These are phyloP conservation scores for Buphagus erythrorhynchus DNA, from an alignment of 2,797 vertebrate genomes.

Conservation along the genomic window DNA sequence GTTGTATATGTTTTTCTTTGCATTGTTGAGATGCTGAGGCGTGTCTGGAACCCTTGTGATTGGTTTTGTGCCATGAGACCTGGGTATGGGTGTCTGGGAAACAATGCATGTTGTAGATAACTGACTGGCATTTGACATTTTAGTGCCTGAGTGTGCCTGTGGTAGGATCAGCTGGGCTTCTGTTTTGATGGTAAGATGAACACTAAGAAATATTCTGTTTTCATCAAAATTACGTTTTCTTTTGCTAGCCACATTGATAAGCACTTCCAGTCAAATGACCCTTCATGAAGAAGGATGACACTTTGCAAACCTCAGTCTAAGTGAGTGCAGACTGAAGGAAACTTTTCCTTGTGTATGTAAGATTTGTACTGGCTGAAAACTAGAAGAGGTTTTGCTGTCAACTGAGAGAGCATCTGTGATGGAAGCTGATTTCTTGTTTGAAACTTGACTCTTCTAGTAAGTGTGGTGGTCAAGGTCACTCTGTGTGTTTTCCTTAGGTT, in stretches of 20 bases:
- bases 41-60: not conserved
- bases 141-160: not conserved
- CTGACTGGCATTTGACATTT: not conserved
- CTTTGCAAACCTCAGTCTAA: not conserved
- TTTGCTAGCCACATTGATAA: not conserved
- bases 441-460: not conserved
- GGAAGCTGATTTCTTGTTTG: not conserved
- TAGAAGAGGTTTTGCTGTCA: not conserved
- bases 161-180: not conserved
- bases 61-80: accelerated
- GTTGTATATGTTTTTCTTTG: not conserved
- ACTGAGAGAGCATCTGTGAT: not conserved
- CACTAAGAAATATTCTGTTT: not conserved
- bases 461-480: not conserved
- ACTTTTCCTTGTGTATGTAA: not conserved
- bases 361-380: not conserved
- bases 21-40: not conserved
- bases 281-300: not conserved
- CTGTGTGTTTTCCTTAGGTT: not conserved
- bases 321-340: not conserved
- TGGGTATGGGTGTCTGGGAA: not conserved
- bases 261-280: not conserved
- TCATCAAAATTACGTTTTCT: not conserved
- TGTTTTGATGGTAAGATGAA: not conserved
- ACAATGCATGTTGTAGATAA: not conserved